phyloP scores from a whole-genome alignment of 2,113 vertebrate species.

The Menura novaehollandiae region DNA sequence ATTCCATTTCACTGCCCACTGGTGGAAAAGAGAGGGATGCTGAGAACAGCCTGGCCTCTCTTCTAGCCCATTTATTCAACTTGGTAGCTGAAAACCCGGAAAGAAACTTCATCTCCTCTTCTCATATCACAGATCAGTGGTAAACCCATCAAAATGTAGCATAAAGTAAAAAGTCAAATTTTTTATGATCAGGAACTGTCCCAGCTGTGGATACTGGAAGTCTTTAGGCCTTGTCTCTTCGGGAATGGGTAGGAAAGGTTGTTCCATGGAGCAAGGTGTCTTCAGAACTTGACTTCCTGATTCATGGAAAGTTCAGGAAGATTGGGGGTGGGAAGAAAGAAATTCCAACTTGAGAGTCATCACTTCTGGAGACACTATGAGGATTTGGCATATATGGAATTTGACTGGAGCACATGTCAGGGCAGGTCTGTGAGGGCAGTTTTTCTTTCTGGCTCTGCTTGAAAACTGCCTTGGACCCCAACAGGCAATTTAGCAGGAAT shows the following conservation, averaged over 20 bases:
- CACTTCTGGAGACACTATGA: not conserved
- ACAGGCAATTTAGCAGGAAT: not conserved
- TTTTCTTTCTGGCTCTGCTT: not conserved
- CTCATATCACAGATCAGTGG: not conserved
- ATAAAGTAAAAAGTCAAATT: not conserved
- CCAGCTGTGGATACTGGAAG: not conserved
- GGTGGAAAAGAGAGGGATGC: not conserved
- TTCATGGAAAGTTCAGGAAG: not conserved
- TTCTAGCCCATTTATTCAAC: not conserved
- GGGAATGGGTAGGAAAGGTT: not conserved
- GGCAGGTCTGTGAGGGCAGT: not conserved
- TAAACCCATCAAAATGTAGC: not conserved
- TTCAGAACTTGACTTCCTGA: not conserved
- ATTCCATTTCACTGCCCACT: not conserved
- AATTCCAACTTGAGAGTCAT: not conserved
- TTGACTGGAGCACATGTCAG: not conserved
- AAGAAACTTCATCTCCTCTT: not conserved
- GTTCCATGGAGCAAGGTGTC: not conserved
- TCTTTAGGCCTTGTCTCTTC: not conserved
- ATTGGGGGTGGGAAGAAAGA: not conserved
- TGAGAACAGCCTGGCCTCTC: not conserved
- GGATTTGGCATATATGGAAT: not conserved
- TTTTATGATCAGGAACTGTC: not conserved
- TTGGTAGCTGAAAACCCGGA: rapidly evolving
- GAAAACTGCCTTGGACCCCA: not conserved